Base-by-base conservation (phyloP, 2,888 invertebrate species). In the Drosophila infuscata region DNA sequence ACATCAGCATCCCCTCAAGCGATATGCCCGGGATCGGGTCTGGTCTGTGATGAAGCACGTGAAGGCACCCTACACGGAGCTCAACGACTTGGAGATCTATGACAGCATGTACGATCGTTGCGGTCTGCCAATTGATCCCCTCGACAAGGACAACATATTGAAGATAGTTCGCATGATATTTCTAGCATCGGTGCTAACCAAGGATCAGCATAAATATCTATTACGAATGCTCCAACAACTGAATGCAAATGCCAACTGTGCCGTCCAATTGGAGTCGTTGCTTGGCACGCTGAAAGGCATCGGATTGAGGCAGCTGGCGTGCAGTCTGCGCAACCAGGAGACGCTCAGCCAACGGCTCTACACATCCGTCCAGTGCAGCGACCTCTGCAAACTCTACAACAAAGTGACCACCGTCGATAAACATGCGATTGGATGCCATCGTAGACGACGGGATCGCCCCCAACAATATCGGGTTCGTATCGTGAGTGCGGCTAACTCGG, bases 61-160 rank as follows among this genome's bases (percentile, higher is more conserved):
- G 0, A 71, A 59, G 58, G 87, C 81, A 0, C 87, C 87, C 3
- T 90, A 81, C 6, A 72, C 83, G 7, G 77, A 83, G 30, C 63
- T 88, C 0, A 64, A 88, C 17, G 87, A 87, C 43, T 36, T 88
- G 32, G 74, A 72, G 54, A 88, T 87, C 60, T 90, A 87, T 25
- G 87, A 90, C 52, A 76, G 87, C 69, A 81, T 87, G 70, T 87
- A 81, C 41, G 90, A 87, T 46, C 90, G 79, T 0, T 88, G 89
- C 17, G 86, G 87, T 0, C 15, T 49, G 20, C 74, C 74, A 0
- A 90, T 83, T 5, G 46, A 87, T 71, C 90, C 89, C 0, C 29
- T 88, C 0, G 62, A 86, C 3, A 5, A 3, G 2, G 56, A 54
- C 6, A 87, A 88, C 30, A 71, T 41, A 6, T 36, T 46, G 1